Conservation (phyloP, 2,113 vertebrate species). For the Podarcis cretensis region DNA sequence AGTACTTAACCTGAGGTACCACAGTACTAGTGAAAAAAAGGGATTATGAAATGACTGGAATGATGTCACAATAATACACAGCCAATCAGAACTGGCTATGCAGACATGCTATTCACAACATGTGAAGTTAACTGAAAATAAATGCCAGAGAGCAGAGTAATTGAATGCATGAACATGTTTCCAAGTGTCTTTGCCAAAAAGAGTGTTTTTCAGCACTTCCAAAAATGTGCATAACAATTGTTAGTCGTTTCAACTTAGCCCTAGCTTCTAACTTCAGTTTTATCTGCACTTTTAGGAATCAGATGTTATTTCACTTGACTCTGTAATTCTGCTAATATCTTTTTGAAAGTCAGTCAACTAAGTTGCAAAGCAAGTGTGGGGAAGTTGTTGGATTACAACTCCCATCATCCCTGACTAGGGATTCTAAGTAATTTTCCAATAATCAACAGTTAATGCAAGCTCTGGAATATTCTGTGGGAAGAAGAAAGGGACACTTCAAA, state of each 20-base stretch:
- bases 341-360: not conserved
- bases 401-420: no score
- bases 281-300: not conserved
- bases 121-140: not conserved
- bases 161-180: not conserved
- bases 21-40: not conserved
- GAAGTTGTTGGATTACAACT: not conserved
- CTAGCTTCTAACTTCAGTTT: not conserved
- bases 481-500: no score
- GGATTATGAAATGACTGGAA: no score
- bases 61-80: not conserved
- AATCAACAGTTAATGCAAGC: no score
- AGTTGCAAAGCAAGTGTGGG: not conserved
- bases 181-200: not conserved
- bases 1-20: no score
- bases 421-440: no score
- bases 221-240: not conserved
- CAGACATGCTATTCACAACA: not conserved
- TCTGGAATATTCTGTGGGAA: no score
- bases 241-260: not conserved
- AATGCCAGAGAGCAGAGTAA: not conserved
- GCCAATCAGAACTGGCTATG: not conserved
- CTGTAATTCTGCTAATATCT: not conserved
- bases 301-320: not conserved
- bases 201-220: not conserved